Evolutionary conservation across 1,140 invertebrate genomes (phyloP).

Genomic region (Ceratina calcarata): DNA sequence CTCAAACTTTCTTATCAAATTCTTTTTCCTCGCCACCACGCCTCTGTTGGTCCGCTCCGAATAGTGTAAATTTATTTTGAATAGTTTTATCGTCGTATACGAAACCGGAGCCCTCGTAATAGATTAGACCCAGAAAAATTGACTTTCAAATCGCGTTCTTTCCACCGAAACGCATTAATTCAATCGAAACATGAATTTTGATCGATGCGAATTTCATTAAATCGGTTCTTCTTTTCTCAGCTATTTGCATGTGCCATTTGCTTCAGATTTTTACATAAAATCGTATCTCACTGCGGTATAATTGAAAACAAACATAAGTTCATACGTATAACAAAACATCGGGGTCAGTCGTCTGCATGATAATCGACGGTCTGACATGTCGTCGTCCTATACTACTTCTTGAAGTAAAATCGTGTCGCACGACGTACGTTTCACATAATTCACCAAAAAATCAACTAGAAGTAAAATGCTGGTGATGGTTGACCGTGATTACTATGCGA

Average conservation of each 20-base stretch:
- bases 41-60: not conserved
- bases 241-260: not conserved
- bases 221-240: not conserved
- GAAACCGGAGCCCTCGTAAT: not conserved
- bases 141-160: constrained; percentile 14
- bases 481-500: not conserved
- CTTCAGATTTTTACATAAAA: not conserved
- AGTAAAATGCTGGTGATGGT: not conserved
- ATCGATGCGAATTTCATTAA: constrained; percentile 1
- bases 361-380: too few relatives aligned
- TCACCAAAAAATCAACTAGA: not conserved
- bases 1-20: constrained; percentile 49
- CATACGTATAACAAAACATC: too few relatives aligned
- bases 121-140: constrained; percentile 7
- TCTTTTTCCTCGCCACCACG: not conserved
- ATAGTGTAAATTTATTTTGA: constrained; percentile 45
- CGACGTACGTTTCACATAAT: too few relatives aligned
- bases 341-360: too few relatives aligned
- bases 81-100: not conserved
- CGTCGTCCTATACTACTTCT: too few relatives aligned
- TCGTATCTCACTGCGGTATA: not conserved
- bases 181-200: not conserved
- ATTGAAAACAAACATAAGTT: not conserved
- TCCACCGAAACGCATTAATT: constrained; percentile 12
- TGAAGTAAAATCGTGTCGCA: too few relatives aligned